These are phyloP conservation scores for Drosophila micromelanica DNA, from an alignment of 1,140 invertebrate species.

Conservation along the genomic window DNA sequence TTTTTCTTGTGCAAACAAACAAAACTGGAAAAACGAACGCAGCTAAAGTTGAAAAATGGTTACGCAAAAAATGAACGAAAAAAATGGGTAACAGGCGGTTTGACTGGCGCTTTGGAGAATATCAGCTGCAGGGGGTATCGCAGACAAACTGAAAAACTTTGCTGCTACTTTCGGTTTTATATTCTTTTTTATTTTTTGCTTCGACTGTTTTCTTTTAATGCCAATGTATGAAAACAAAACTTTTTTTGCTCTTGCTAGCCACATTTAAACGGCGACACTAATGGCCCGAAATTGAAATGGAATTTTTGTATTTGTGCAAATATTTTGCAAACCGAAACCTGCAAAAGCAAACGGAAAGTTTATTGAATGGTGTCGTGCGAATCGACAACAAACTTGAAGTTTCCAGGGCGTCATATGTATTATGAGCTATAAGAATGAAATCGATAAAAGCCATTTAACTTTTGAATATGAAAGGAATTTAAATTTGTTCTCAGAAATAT, in stretches of 20 bases:
- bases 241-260: slow-evolving; percentile 42
- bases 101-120: not conserved
- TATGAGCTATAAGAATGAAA: not conserved
- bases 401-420: slow-evolving; percentile 10
- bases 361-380: not conserved
- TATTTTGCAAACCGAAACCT: slow-evolving; percentile 43
- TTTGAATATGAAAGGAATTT: too few relatives aligned
- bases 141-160: slow-evolving; percentile 78
- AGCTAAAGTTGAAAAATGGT: slow-evolving; percentile 59
- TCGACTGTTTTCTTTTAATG: slow-evolving; percentile 77
- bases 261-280: slow-evolving; percentile 69
- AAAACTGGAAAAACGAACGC: slow-evolving; percentile 23
- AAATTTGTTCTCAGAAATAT: too few relatives aligned
- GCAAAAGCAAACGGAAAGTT: slow-evolving; percentile 36
- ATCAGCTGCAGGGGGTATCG: slow-evolving; percentile 42
- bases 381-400: slow-evolving; percentile 11
- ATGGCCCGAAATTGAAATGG: slow-evolving; percentile 76
- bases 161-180: slow-evolving; percentile 41
- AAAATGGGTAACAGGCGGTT: slow-evolving; percentile 24
- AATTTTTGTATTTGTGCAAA: slow-evolving; percentile 68
- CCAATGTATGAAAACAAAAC: slow-evolving; percentile 79
- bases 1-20: slow-evolving; percentile 73
- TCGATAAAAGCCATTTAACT: not conserved
- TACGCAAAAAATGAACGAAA: slow-evolving; percentile 34
- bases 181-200: slow-evolving; percentile 16